Evolutionary conservation across 1,140 invertebrate genomes (phyloP), one percentile per base, ranked within the genome.

Genomic region (Mactra quadrangularis): DNA sequence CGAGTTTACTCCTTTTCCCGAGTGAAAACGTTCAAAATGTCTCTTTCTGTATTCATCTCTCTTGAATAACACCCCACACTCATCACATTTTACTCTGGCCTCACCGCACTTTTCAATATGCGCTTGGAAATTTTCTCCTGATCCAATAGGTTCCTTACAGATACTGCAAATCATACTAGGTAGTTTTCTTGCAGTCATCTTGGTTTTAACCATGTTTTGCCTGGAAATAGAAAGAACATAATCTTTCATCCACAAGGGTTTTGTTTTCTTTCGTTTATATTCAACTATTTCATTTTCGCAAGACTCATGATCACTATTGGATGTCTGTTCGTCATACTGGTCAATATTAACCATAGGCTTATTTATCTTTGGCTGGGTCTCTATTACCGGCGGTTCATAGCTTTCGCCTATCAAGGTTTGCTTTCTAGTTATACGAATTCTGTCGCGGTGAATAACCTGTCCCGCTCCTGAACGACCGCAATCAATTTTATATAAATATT

Each of bases 401-500:
- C 17, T 35, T 50, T 59, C 55, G 11, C 55, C 55, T 13, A 27
- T 19, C 25, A 59, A 22, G 9, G 22, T 19, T 22, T 59, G 55
- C 17, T 27, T 27, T 59, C 25, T 19, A 13, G 27, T 27, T 27
- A 13, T 59, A 9, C 55, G 9, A 9, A 59, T 59, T 19, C 55
- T 19, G 22, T 59, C 55, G 11, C 17, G 11, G 22, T 59, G 55
- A 13, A 27, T 27, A 59, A n/a, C 55, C 25, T 59, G 55, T 27
- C 11, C 13, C 22, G 55, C 11, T 9, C 55, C 55, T 11, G 22
- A 19, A 22, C 45, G 45, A 1, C 59, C 74, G n/a, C 74, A 64
- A 52, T 64, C 33, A 31, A 77, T 59, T 50, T 41, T 57, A 33
- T 79, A 71, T 31, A 31, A 41, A 35, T 31, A 3, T 4, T 57